Conservation (phyloP, 2,888 invertebrate species). For the Synergus japonicus region DNA sequence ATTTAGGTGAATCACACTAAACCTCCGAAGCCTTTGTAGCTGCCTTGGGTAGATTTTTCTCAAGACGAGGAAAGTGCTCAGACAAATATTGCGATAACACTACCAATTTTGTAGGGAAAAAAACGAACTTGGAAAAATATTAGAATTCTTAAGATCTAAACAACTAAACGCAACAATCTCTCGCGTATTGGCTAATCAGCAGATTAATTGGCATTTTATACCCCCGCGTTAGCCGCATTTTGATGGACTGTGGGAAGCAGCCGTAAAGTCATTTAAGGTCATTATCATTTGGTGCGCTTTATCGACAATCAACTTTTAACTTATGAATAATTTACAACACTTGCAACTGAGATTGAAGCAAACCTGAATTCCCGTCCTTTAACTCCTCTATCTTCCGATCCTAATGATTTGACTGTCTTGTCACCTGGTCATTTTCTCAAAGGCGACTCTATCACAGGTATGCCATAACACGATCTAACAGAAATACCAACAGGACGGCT, state of each 20-base stretch:
- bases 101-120: constrained; percentile 11
- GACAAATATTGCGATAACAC: background rate
- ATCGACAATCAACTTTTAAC: background rate
- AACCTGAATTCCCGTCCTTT: background rate
- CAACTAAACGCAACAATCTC: background rate
- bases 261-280: background rate
- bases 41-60: background rate
- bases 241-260: background rate
- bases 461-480: background rate
- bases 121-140: background rate
- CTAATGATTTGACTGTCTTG: background rate
- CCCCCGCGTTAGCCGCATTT: background rate
- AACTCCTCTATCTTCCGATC: background rate
- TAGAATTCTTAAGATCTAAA: background rate
- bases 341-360: background rate
- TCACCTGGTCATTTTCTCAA: background rate
- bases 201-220: background rate
- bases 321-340: background rate
- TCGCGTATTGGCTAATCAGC: background rate
- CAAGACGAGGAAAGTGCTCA: background rate
- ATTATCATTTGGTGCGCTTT: background rate
- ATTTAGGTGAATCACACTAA: too few relatives aligned
- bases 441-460: background rate
- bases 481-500: background rate
- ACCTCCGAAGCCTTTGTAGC: background rate